phyloP scores from a whole-genome alignment of 2,888 invertebrate genomes.

The Hydrotaea cyrtoneurina region DNA sequence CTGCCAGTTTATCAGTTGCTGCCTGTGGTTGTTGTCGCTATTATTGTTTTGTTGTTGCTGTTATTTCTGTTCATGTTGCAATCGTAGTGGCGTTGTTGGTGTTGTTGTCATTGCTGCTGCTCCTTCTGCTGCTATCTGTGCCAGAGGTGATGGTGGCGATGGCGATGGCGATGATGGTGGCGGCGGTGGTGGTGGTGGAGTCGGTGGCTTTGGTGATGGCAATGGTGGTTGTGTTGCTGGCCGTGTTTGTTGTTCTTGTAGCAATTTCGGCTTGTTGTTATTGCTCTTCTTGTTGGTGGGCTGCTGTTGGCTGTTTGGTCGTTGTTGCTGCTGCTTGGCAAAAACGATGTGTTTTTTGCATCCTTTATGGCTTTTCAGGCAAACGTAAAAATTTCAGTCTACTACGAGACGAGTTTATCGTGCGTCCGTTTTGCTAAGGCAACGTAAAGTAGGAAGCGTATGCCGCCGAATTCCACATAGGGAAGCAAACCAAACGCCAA shows the following conservation, averaged over 20 bases:
- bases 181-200: conserved; percentile 39
- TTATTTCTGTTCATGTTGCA: conserved; percentile 20
- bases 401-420: conserved; percentile 75
- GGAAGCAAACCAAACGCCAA: neutral
- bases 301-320: conserved; percentile 39
- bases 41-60: conserved; percentile 33
- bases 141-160: neutral
- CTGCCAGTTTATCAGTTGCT: conserved; percentile 59
- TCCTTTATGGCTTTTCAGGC: conserved; percentile 74
- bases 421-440: conserved; percentile 73
- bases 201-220: conserved; percentile 42
- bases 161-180: conserved; percentile 22
- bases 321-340: conserved; percentile 38
- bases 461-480: conserved; percentile 13
- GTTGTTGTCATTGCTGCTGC: conserved; percentile 57
- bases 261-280: conserved; percentile 51
- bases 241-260: conserved; percentile 53
- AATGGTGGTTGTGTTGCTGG: conserved; percentile 35
- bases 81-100: neutral
- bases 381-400: conserved; percentile 77
- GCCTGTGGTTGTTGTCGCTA: conserved; percentile 40
- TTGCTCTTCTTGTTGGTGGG: conserved; percentile 43
- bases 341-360: conserved; percentile 67
- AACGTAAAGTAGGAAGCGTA: conserved; percentile 35
- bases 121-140: conserved; percentile 57